Percentiles rank a stretch among this genome's conserved stretches.
Evolutionary conservation across 2,113 vertebrate species (phyloP).

Genomic region (Thalassarche chlororhynchos): DNA sequence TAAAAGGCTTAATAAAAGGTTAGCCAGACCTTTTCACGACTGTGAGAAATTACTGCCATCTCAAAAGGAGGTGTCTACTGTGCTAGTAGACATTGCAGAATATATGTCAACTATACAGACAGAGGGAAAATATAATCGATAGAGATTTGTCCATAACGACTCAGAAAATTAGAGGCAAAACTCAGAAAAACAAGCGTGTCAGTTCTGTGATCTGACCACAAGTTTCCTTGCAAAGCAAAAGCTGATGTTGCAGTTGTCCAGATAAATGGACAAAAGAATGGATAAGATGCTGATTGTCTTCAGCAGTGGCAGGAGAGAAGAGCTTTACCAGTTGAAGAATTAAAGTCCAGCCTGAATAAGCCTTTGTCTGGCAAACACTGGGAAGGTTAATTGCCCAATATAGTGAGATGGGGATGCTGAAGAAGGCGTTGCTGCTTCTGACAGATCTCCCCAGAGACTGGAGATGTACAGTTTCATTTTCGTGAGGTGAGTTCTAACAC

Average conservation of each 20-base stretch:
- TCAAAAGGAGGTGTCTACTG: not conserved
- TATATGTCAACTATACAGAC: not conserved
- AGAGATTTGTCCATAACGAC: not conserved
- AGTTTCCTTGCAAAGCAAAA: not conserved
- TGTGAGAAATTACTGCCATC: not conserved
- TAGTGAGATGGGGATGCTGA: not conserved
- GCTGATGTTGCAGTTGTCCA: not conserved
- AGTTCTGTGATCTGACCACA: not conserved
- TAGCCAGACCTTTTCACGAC: not conserved
- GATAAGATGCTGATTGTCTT: not conserved
- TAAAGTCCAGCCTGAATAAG: not conserved
- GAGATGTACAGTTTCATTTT: not conserved
- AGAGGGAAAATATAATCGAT: not conserved
- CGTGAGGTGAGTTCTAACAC: not conserved
- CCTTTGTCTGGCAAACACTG: not conserved
- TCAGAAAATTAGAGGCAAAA: not conserved
- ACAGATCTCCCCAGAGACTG: not conserved
- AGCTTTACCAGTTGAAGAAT: not conserved
- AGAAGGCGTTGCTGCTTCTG: not conserved
- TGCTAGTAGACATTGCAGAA: not conserved
- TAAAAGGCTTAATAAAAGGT: not conserved
- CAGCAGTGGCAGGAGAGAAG: not conserved
- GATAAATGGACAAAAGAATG: not conserved
- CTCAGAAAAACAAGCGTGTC: not conserved
- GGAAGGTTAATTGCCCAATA: not conserved